Conservation (phyloP, 2,113 vertebrate species). For the Gavia stellata region DNA sequence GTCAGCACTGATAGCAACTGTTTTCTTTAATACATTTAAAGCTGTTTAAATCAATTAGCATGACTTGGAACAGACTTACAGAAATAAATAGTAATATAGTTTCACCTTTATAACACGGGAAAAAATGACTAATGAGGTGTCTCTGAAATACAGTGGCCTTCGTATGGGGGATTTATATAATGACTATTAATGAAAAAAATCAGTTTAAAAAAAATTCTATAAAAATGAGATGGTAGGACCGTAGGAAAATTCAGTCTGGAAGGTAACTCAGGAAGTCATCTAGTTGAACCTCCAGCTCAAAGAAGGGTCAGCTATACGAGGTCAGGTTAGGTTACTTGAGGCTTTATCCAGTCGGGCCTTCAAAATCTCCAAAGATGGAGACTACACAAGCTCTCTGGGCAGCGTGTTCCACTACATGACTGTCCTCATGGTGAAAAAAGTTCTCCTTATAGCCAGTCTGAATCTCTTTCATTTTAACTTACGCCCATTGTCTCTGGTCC, state of each 20-base stretch:
- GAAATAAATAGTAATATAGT: not conserved
- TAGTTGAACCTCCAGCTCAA: not conserved
- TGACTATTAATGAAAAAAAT: not conserved
- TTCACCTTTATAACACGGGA: not conserved
- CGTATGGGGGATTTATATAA: not conserved
- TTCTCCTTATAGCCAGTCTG: not conserved
- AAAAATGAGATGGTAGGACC: not conserved
- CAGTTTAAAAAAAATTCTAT: not conserved
- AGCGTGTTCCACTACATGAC: not conserved
- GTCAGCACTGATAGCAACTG: not conserved
- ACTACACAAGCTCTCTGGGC: not conserved
- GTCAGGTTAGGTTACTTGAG: not conserved
- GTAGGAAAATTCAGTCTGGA: not conserved
- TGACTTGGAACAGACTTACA: not conserved
- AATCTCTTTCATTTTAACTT: not conserved
- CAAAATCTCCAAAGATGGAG: not conserved
- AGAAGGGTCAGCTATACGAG: not conserved
- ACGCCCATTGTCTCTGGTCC: not conserved
- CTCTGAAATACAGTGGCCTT: not conserved
- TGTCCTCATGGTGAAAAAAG: not conserved
- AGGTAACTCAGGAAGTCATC: not conserved
- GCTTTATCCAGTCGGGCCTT: not conserved
- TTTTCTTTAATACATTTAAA: not conserved
- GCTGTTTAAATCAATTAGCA: not conserved
- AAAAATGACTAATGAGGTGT: not conserved